phyloP scores from a whole-genome alignment of 2,888 invertebrate genomes.

The Cremastinae sp. region DNA sequence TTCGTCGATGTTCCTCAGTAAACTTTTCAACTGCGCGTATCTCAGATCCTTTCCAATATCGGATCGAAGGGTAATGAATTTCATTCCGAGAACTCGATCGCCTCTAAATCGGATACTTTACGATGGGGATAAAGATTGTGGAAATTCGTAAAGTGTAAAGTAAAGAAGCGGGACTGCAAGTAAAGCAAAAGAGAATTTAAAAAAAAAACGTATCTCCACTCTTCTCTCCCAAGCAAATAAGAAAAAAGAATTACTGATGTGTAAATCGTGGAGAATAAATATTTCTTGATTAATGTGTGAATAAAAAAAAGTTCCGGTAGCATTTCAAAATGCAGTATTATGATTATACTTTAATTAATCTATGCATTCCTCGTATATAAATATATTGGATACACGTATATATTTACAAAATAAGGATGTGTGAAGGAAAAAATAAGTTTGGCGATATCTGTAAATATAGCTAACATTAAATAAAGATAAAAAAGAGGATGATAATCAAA shows the following conservation, averaged over 20 bases:
- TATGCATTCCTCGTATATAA: conserved; percentile 25
- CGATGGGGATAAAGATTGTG: conserved; percentile 10
- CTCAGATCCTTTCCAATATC: too few relatives aligned
- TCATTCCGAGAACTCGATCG: conserved; percentile 12
- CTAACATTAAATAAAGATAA: conserved; percentile 41
- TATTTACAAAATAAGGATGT: conserved; percentile 19
- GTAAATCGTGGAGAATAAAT: background rate
- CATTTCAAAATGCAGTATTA: conserved; percentile 52
- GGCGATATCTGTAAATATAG: conserved; percentile 45
- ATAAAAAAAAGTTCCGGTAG: conserved; percentile 21
- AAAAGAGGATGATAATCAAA: conserved; percentile 32
- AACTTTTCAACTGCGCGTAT: too few relatives aligned
- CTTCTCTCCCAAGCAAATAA: background rate
- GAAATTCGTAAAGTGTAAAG: background rate
- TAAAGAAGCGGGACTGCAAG: background rate
- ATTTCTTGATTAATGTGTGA: conserved; percentile 13
- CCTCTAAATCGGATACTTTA: conserved; percentile 38
- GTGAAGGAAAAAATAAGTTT: conserved; percentile 9
- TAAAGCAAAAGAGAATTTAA: background rate
- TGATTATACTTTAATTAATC: conserved; percentile 26
- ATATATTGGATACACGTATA: conserved; percentile 6
- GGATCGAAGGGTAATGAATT: too few relatives aligned
- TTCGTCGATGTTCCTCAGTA: conserved; percentile 44
- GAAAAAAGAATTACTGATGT: conserved; percentile 20
- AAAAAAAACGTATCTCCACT: background rate